Conservation (phyloP, 2,888 invertebrate genomes). For the Cosmopolites sordidus region DNA sequence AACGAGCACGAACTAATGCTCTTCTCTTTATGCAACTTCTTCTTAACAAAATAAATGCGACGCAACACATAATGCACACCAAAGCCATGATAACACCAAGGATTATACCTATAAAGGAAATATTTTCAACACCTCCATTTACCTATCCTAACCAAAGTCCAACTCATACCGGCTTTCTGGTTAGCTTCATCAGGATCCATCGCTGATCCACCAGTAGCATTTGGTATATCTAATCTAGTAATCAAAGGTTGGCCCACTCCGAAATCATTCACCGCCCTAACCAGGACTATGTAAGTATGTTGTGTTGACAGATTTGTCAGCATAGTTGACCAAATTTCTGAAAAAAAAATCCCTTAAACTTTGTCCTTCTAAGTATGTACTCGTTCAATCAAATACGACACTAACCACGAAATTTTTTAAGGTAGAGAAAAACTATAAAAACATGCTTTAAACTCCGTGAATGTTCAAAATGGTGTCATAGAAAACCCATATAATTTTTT, state of each 20-base stretch:
- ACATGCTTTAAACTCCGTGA: too few relatives aligned
- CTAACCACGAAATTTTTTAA: too few relatives aligned
- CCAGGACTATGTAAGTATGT: conserved; percentile 49
- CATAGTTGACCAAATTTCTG: conserved; percentile 18
- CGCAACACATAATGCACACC: conserved; percentile 47
- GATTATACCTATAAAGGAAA: conserved; percentile 49
- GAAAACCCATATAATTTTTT: too few relatives aligned
- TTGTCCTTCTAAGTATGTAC: too few relatives aligned
- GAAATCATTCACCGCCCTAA: conserved; percentile 51
- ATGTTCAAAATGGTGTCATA: too few relatives aligned
- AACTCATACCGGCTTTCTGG: conserved; percentile 43
- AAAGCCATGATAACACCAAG: conserved; percentile 50
- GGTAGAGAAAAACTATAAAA: too few relatives aligned
- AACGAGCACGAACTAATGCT: conserved; percentile 33
- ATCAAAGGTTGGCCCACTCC: conserved; percentile 47
- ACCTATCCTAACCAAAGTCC: too few relatives aligned
- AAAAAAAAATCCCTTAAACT: too few relatives aligned
- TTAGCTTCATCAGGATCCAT: conserved; percentile 31
- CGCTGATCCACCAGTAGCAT: conserved; percentile 13
- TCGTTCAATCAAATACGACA: too few relatives aligned
- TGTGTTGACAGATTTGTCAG: conserved; percentile 31
- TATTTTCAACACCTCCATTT: too few relatives aligned
- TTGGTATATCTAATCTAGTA: conserved; percentile 17
- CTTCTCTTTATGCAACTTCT: conserved; percentile 43
- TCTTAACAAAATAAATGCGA: conserved; percentile 50